Evolutionary conservation across 2,113 vertebrate species (phyloP), one percentile per base, ranked within the genome.

Genomic region (Physeter macrocephalus): DNA sequence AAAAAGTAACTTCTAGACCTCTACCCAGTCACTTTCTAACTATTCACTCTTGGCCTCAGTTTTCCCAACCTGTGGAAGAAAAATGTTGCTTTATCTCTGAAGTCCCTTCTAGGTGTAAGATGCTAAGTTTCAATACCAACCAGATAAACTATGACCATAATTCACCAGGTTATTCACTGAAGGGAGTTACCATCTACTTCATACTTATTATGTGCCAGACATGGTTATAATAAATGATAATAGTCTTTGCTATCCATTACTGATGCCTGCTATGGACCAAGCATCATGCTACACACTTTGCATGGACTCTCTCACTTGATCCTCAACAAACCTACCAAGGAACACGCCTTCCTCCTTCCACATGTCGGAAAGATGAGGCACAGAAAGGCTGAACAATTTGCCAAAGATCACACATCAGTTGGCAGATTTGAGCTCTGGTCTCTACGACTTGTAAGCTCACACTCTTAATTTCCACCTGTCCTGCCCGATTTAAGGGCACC

Each of bases 191-290:
- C 59, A 4, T 12, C 5, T 14, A 2, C 20, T 41, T 69, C 25
- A 41, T 64, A 39, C 18, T 54, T 54, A 14, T 3, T 10, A 36
- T 36, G n/a, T 39, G 5, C 14, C 93, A 57, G 29, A 36, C 31
- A 8, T 29, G 1, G n/a, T 36, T 15, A 74, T 36, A 39, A 62
- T 64, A 8, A 20, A 8, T 27, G 23, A 21, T 25, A 25, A 41
- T n/a, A 4, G 12, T 43, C n/a, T 2, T n/a, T 9, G 18, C 57
- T 29, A 21, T 23, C 43, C 27, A 0, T n/a, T 3, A 46, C 43
- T 21, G 54, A 25, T 15, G n/a, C 14, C 20, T 18, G 54, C 15
- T 20, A 5, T 8, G 29, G 27, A 43, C 39, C 34, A 21, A 39
- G 39, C 52, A 6, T 11, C 39, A 12, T 5, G 14, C 14, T 49